These are phyloP conservation scores for Australoheros scitulus DNA, from an alignment of 2,113 vertebrate genomes.

Conservation along the genomic window DNA sequence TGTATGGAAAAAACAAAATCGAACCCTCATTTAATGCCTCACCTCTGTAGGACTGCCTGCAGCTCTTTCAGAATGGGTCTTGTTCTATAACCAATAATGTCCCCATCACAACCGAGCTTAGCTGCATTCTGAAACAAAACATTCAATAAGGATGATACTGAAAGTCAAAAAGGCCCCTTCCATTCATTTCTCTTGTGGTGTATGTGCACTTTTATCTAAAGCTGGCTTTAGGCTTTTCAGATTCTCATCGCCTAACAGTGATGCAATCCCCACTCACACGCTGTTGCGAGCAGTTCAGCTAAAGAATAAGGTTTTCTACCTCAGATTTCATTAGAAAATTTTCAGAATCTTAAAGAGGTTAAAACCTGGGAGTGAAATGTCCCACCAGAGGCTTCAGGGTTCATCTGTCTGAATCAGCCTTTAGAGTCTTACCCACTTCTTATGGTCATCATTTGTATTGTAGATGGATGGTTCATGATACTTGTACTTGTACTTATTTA, in stretches of 20 bases:
- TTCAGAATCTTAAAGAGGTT: neutral
- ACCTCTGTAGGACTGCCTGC: slow-evolving; percentile 77
- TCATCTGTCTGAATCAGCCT: too few species aligned
- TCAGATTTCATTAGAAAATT: neutral
- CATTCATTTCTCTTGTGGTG: neutral
- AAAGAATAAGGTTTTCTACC: neutral
- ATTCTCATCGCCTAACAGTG: neutral
- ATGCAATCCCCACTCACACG: neutral
- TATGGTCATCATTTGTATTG: too few species aligned
- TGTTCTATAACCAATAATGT: slow-evolving; percentile 48
- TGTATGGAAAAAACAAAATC: rapidly evolving
- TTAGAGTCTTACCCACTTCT: neutral
- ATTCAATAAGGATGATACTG: neutral
- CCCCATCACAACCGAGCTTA: slow-evolving; percentile 36
- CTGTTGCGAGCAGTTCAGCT: neutral
- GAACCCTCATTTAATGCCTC: neutral
- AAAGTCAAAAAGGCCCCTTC: rapidly evolving
- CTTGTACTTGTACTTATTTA: neutral
- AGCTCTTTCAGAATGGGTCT: slow-evolving; percentile 75
- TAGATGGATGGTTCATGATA: neutral
- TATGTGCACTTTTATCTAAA: neutral
- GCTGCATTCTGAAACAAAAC: slow-evolving; percentile 63
- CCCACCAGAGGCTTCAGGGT: neutral
- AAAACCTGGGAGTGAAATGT: neutral
- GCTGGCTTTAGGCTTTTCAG: neutral